Evolutionary conservation across 2,113 vertebrate genomes (phyloP).

Genomic region (Myrmecobius fasciatus): DNA sequence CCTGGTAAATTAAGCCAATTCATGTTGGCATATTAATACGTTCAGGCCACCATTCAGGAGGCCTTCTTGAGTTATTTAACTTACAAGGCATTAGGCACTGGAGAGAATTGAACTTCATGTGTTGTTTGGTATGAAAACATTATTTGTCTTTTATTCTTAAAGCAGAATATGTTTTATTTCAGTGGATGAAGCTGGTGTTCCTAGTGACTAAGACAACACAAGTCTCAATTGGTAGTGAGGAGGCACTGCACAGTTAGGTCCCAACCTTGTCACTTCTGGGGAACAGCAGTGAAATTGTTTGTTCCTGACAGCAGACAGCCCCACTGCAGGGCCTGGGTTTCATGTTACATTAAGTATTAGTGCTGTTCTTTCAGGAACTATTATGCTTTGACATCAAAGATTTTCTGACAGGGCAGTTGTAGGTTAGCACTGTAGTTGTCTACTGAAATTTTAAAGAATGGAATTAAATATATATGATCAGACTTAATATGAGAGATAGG

Average conservation of each 20-base stretch:
- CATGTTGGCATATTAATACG: conserved; percentile 54
- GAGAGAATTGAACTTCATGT: conserved; percentile 33
- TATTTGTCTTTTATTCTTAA: conserved; percentile 43
- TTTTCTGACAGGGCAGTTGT: conserved; percentile 87
- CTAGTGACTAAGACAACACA: conserved; percentile 66
- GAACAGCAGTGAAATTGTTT: conserved; percentile 84
- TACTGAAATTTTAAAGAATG: conserved; percentile 88
- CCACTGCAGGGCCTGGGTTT: conserved; percentile 85
- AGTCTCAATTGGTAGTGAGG: conserved; percentile 70
- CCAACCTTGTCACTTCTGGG: conserved; percentile 85
- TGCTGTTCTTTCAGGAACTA: conserved; percentile 88
- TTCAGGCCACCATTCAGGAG: conserved; percentile 45
- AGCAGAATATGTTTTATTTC: conserved; percentile 51
- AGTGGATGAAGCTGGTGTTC: conserved; percentile 59
- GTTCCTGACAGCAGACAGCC: conserved; percentile 87
- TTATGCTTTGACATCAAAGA: conserved; percentile 89
- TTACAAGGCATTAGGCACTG: conserved; percentile 28
- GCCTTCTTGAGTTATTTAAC: conserved; percentile 5
- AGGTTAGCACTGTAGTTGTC: conserved; percentile 86
- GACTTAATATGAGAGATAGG: conserved; percentile 82
- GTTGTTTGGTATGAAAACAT: conserved; percentile 62
- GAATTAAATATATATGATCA: conserved; percentile 89
- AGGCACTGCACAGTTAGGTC: conserved; percentile 80
- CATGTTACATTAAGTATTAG: conserved; percentile 90
- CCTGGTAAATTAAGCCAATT: conserved; percentile 52